Base-by-base conservation (phyloP, 2,113 vertebrate genomes). In the Meleagris gallopavo region DNA sequence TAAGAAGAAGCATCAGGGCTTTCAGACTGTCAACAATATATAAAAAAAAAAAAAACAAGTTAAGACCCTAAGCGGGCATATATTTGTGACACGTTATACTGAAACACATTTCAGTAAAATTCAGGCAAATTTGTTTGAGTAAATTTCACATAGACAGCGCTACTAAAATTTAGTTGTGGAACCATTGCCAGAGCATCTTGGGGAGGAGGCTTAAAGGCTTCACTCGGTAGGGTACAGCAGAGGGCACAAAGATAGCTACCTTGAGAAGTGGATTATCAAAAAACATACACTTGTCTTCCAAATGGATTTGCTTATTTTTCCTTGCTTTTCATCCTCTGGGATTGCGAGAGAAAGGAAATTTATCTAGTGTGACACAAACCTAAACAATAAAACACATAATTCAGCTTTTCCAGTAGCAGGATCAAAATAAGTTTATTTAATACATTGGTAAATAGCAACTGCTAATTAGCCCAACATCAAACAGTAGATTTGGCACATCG, bases 81-180 rank as follows among this genome's bases (percentile, higher is more conserved):
- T 10, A 90, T 88, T 92, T 85, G 21, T 60, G n/a, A 82, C 50
- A 86, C 13, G 57, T 83, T 76, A 41, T 32, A n/a, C 22, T 65
- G n/a, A 16, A 93, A 66, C 54, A 64, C 38, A 7, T 43, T 17
- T 43, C 41, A 43, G 41, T 43, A 43, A 43, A 43, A 43, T 43
- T 43, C 41, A 43, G 41, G 72, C 88, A 83, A 86, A 74, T 71
- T 94, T 78, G 8, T 78, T 93, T 75, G 55, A 66, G 20, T 52
- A 34, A 79, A 45, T 76, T 87, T 86, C 55, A 82, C 7, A 22
- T 41, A 60, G 24, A n/a, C 15, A 72, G 46, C 8, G 60, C 57
- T 38, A 34, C 3, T 54, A 62, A 96, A 92, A 86, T 66, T 48
- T 65, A 67, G 19, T 9, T 90, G 91, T 69, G 83, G 62, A 95